Conservation (phyloP, 2,797 vertebrate genomes). For the Buphagus erythrorhynchus region DNA sequence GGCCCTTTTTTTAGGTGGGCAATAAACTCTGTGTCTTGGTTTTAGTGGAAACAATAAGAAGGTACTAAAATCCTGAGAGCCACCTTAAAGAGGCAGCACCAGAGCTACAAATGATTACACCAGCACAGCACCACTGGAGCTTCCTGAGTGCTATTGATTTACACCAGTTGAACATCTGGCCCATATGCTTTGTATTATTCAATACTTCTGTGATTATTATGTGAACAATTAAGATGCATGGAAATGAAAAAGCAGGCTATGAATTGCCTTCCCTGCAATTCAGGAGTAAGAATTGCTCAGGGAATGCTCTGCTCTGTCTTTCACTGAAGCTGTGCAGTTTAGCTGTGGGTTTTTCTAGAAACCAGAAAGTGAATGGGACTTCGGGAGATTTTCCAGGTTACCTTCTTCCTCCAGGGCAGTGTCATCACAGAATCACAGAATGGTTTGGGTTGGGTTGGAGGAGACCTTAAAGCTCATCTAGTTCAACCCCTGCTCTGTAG, state of each 20-base stretch:
- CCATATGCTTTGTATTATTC: conserved; percentile 64
- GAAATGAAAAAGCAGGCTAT: conserved; percentile 46
- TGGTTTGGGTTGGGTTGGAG: not conserved
- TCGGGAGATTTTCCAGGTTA: not conserved
- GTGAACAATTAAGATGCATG: conserved; percentile 65
- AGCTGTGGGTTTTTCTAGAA: not conserved
- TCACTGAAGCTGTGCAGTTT: not conserved
- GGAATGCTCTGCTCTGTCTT: not conserved
- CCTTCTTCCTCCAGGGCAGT: not conserved
- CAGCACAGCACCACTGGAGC: conserved; percentile 9
- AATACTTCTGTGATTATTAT: conserved; percentile 60
- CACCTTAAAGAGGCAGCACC: conserved; percentile 14
- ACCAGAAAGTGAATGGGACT: not conserved
- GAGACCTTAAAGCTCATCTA: not conserved
- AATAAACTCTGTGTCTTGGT: not conserved
- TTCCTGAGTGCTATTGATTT: conserved; percentile 33
- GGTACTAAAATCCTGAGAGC: conserved; percentile 33
- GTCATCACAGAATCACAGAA: not conserved
- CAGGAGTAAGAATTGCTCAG: not conserved
- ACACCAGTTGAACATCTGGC: conserved; percentile 64
- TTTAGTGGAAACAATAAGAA: conserved; percentile 22
- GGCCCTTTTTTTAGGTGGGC: not conserved
- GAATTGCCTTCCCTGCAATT: conserved; percentile 19
- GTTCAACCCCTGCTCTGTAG: rapidly evolving
- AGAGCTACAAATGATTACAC: not conserved